Evolutionary conservation across 1,140 invertebrate species (phyloP), one percentile per base, ranked within the genome.

Genomic region (Cydia splendana): DNA sequence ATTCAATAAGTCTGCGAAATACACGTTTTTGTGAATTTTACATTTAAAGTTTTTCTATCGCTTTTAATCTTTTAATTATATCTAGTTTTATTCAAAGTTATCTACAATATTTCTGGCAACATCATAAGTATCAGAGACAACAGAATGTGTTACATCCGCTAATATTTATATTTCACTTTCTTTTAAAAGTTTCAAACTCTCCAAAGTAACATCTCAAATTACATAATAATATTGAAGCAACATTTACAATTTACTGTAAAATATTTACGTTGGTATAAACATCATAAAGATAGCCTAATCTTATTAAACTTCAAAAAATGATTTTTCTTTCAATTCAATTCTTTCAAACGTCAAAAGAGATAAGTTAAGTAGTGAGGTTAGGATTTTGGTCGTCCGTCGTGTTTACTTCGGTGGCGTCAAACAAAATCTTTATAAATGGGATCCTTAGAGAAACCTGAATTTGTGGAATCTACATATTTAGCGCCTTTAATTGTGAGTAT

Each of bases 381-480:
- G 57, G 10, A 62, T 24, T 62, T 62, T 1, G 10, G 57, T 62
- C 51, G n/a, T n/a, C n/a, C n/a, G n/a, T n/a, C n/a, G 20, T 62
- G 12, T 62, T 62, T 62, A 62, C 57, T 62, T 62, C 57, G 0
- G 6, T 62, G 57, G 9, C 20, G 57, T 62, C 6, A 62, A 62
- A 12, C 18, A 13, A 75, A 67, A 53, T 74, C 62, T 74, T 34
- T 75, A 5, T 80, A 34, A 9, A 85, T 86, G 84, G 80, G 78
- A n/a, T 28, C 48, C 18, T 13, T 51, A 69, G 75, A 75, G 2
- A 76, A 76, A 30, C n/a, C 75, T 4, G 82, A 78, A 75, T 71
- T 79, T 18, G 42, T 76, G 3, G 84, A 80, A 53, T 79, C 83
- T 13, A 65, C 74, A 3, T 85, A 87, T 75, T 74, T 85, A 18